Base-by-base conservation (phyloP, 2,797 vertebrate species). In the Argya squamiceps region DNA sequence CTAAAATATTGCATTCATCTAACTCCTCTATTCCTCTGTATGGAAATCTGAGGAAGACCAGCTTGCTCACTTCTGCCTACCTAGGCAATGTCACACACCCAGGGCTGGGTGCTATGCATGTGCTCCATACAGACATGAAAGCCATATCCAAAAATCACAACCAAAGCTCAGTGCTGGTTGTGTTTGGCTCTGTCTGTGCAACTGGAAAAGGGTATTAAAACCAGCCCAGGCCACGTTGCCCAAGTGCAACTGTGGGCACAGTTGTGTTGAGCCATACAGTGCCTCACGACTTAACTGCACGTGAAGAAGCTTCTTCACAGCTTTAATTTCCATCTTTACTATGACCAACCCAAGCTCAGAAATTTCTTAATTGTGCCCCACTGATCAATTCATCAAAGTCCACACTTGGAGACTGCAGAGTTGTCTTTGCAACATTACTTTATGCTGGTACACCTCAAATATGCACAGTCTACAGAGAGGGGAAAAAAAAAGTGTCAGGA, bases 211-310 rank as follows among this genome's bases (percentile, higher is more conserved):
- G 2, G 1, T 13, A 19, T 63, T 73, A 52, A 22, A 80, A 12
- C 5, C 15, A 71, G 37, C 1, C 43, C 53, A 15, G 23, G 32
- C 11, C 39, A 47, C 0, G 0, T 39, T 58, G n/a, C n/a, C 36
- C 59, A 76, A 58, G 8, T 43, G 15, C 11, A 43, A 4, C 9
- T 2, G 1, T 41, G 41, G 37, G 20, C 44, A 59, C 16, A 32
- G 41, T 3, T 67, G 8, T 29, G 21, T 44, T 58, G 39, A 55
- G 39, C 47, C n/a, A 37, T 9, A 16, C 2, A 0, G 24, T 17
- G n/a, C 36, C 39, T 52, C 36, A 46, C 6, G 9, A 29, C 34
- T 14, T 4, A 0, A 21, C 0, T 59, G 30, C 26, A 58, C 24
- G 3, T 12, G 21, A 37, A 64, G 26, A 3, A 73, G 6, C 1